Evolutionary conservation across 2,797 vertebrate species (phyloP).

Genomic region (Crenichthys baileyi): DNA sequence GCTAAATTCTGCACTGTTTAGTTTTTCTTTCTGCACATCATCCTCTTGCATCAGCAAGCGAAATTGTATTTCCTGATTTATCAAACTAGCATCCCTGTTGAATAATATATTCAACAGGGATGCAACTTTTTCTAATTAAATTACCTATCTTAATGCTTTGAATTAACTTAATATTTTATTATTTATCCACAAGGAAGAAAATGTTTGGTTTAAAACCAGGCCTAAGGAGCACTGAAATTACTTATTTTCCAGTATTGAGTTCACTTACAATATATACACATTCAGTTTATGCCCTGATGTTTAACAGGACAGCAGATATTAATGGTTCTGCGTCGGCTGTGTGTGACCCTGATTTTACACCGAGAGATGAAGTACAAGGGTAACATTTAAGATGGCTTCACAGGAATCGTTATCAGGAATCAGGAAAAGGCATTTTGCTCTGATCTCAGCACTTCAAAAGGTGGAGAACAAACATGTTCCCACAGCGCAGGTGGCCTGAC

Average conservation of each 20-base stretch:
- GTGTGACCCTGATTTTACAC: conserved; percentile 1
- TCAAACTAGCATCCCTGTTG: not conserved
- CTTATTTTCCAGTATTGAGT: not conserved
- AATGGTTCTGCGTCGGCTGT: not conserved
- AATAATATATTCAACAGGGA: not conserved
- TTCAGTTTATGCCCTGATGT: conserved; percentile 10
- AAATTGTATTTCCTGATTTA: conserved; percentile 4
- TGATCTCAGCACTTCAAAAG: conserved; percentile 62
- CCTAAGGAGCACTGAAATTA: not conserved
- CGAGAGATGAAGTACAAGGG: conserved; percentile 3
- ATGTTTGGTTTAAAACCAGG: not conserved
- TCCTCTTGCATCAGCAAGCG: conserved; percentile 42
- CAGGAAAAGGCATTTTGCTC: conserved; percentile 42
- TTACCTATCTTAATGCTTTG: conserved; percentile 14
- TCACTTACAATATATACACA: not conserved
- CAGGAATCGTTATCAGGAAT: conserved; percentile 44
- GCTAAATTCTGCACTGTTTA: conserved; percentile 49
- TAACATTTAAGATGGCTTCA: conserved; percentile 38
- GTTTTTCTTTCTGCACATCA: conserved; percentile 29
- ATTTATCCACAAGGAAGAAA: not conserved
- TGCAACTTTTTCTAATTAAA: not conserved
- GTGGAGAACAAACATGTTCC: conserved; percentile 50
- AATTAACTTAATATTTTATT: conserved; percentile 11
- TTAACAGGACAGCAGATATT: not conserved
- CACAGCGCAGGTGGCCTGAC: conserved; percentile 38